Conservation (phyloP, 2,797 vertebrate genomes). For the Rhadinocentrus ornatus region DNA sequence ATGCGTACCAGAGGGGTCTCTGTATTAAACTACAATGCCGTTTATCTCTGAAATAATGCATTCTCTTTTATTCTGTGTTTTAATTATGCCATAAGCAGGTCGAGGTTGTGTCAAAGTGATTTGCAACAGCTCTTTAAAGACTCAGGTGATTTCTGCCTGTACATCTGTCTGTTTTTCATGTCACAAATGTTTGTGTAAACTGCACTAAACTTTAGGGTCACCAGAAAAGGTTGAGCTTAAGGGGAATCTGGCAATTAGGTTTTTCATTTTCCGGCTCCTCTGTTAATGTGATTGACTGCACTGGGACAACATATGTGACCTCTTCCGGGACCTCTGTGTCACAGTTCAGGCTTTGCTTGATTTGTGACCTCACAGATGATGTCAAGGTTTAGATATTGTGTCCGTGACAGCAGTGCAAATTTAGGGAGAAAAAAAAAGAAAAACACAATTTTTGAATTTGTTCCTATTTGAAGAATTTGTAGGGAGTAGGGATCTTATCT, state of each 20-base stretch:
- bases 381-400: too few relatives aligned
- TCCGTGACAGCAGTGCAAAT: not conserved
- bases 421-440: not conserved
- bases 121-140: not conserved
- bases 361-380: not conserved
- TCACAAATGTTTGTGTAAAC: not conserved
- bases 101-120: not conserved
- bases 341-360: not conserved
- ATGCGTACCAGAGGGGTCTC: constrained; percentile 4
- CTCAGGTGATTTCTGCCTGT: not conserved
- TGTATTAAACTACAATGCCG: constrained; percentile 19
- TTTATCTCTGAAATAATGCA: constrained; percentile 9
- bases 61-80: constrained; percentile 7
- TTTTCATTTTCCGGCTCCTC: not conserved
- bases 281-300: not conserved
- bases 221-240: not conserved
- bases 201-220: not conserved
- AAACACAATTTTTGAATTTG: not conserved
- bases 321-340: not conserved
- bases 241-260: not conserved
- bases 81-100: constrained; percentile 1
- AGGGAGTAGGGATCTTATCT: too few relatives aligned
- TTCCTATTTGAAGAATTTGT: too few relatives aligned
- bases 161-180: not conserved
- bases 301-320: not conserved